A percentile compares a stretch with the other conserved stretches of the same genome.
Conservation (phyloP, 1,140 invertebrate species). For the Cheumatopsyche charites region DNA sequence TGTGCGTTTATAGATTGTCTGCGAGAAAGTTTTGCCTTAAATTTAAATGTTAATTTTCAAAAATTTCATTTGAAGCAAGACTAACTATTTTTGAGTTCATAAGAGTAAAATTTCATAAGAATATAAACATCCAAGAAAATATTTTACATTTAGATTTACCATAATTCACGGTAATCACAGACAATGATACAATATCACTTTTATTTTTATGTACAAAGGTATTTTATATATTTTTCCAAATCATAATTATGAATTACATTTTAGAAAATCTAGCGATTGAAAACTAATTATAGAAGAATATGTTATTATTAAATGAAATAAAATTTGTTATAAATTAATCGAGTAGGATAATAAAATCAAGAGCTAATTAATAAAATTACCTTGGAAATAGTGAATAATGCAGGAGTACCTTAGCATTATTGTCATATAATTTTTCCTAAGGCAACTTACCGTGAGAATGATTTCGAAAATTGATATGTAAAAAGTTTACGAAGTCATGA, state of each 20-base stretch:
- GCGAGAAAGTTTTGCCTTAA: slow-evolving; percentile 7
- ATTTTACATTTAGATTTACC: slow-evolving; percentile 33
- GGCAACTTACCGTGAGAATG: slow-evolving; percentile 6
- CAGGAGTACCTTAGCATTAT: slow-evolving; percentile 24
- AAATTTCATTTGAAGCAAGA: slow-evolving; percentile 26
- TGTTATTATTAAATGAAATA: background rate
- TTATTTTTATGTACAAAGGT: slow-evolving; percentile 25
- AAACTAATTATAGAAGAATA: too few relatives aligned
- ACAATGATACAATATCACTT: slow-evolving; percentile 33
- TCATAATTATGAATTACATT: background rate
- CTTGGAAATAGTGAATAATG: slow-evolving; percentile 15
- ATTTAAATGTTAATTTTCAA: slow-evolving; percentile 9
- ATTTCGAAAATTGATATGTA: slow-evolving; percentile 13
- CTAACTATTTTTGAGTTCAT: slow-evolving; percentile 27
- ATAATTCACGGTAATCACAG: slow-evolving; percentile 33
- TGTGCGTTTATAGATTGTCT: slow-evolving; percentile 33
- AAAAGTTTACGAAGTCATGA: background rate
- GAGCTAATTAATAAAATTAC: background rate
- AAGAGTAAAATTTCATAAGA: slow-evolving; percentile 39
- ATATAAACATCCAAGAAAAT: slow-evolving; percentile 37
- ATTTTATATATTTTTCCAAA: background rate
- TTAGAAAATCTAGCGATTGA: too few relatives aligned
- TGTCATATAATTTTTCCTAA: slow-evolving; percentile 25
- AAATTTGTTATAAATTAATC: background rate
- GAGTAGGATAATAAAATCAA: background rate